phyloP scores from a whole-genome alignment of 1,140 invertebrate species.

The Bombus superbus region DNA sequence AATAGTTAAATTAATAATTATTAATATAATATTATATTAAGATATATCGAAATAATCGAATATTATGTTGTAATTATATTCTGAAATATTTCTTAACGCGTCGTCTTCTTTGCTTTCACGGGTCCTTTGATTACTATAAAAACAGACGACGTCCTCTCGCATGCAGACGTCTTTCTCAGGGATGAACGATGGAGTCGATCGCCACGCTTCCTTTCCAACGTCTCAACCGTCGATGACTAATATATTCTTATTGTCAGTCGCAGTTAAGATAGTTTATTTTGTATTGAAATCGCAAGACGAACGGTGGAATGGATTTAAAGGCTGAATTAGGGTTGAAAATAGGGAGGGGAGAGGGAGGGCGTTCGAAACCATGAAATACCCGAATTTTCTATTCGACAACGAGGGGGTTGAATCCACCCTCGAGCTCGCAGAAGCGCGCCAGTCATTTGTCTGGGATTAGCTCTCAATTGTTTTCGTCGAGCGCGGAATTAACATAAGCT shows the following conservation, averaged over 20 bases:
- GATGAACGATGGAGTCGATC: neutral
- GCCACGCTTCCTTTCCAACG: neutral
- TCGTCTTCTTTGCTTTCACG: no score
- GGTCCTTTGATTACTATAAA: no score
- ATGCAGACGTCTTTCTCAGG: no score
- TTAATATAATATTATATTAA: no score
- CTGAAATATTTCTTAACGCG: no score
- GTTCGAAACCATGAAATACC: constrained; percentile 57
- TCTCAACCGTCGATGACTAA: neutral
- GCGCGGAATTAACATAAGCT: constrained; percentile 82
- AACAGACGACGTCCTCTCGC: no score
- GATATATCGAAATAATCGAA: no score
- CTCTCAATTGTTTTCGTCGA: constrained; percentile 80
- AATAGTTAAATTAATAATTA: no score
- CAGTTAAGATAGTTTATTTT: neutral
- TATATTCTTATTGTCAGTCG: neutral
- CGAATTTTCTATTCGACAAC: constrained; percentile 51
- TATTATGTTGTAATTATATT: no score
- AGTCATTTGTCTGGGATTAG: constrained; percentile 83
- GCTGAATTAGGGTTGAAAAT: neutral
- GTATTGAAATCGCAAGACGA: neutral
- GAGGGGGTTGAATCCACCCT: constrained; percentile 35
- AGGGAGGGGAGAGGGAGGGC: neutral
- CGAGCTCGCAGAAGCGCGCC: constrained; percentile 68
- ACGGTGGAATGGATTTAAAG: neutral